Evolutionary conservation across 2,888 invertebrate genomes (phyloP).

Genomic region (Folsomia candida): DNA sequence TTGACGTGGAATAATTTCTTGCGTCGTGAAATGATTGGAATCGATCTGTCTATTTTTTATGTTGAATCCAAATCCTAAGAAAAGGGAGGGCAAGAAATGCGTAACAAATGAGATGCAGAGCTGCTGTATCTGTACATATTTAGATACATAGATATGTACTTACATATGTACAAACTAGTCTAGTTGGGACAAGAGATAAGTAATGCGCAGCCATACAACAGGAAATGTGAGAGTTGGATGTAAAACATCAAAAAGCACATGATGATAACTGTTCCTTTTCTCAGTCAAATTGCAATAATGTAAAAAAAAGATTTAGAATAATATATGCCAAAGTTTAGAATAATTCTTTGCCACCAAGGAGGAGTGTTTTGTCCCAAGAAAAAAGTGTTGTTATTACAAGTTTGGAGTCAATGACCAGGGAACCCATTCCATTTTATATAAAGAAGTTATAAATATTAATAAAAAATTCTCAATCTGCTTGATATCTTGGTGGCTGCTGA

Average conservation of each 20-base stretch:
- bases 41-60: no score
- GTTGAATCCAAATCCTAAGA: not conserved
- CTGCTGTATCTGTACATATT: no score
- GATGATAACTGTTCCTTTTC: not conserved
- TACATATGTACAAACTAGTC: not conserved
- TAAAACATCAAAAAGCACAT: not conserved
- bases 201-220: no score
- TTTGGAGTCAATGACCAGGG: not conserved
- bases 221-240: not conserved
- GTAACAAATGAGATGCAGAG: not conserved
- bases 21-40: no score
- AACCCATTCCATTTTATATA: not conserved
- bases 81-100: not conserved
- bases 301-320: no score
- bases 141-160: not conserved
- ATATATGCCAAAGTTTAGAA: no score
- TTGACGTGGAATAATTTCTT: no score
- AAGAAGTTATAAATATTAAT: constrained; percentile 3
- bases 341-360: no score
- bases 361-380: not conserved
- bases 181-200: not conserved
- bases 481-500: not conserved
- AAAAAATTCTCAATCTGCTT: not conserved
- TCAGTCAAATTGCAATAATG: not conserved
- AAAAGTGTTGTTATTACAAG: not conserved